Conservation (phyloP, 2,888 invertebrate genomes). For the Stegophylla sp. region DNA sequence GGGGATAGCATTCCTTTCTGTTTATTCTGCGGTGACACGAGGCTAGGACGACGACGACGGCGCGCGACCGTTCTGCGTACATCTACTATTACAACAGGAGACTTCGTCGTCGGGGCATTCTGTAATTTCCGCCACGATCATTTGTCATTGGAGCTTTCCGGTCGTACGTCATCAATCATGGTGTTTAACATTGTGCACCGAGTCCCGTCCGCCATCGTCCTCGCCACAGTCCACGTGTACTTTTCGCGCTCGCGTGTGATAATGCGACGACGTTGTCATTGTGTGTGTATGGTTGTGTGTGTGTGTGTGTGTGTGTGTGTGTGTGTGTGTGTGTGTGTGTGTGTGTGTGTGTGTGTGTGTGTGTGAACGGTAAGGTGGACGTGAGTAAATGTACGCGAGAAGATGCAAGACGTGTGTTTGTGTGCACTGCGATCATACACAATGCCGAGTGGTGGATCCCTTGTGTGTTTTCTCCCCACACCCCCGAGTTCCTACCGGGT, state of each 20-base stretch:
- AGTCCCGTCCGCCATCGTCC: not conserved
- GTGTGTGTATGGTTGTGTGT: not conserved
- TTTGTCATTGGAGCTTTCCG: constrained; percentile 46
- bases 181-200: constrained; percentile 42
- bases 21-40: no score
- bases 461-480: not conserved
- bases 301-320: not conserved
- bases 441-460: not conserved
- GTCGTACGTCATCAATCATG: constrained; percentile 52
- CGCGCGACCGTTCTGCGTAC: not conserved
- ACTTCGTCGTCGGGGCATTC: constrained; percentile 1
- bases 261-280: constrained; percentile 28
- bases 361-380: no score
- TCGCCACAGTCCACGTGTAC: not conserved
- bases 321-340: not conserved
- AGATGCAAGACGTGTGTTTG: no score
- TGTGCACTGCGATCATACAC: not conserved
- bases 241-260: not conserved
- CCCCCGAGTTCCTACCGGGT: no score
- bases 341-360: not conserved
- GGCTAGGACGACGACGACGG: not conserved
- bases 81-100: not conserved
- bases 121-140: constrained; percentile 30
- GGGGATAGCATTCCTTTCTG: no score
- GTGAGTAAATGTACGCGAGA: no score